Conservation (phyloP, 2,797 vertebrate genomes). For the Falco concolor region DNA sequence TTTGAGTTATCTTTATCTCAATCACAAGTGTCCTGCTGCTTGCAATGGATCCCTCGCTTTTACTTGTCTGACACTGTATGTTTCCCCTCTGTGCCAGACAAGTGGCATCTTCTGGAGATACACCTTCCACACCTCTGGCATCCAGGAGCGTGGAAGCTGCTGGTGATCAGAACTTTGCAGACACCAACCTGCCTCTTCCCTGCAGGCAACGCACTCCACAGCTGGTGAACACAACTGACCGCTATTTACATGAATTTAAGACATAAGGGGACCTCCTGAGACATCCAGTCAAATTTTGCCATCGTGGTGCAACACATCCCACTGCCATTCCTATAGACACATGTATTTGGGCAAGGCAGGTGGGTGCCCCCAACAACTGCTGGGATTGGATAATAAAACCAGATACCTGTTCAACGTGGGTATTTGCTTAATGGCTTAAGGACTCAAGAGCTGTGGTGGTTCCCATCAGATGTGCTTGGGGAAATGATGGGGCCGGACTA, state of each 20-base stretch:
- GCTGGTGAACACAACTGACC: background rate
- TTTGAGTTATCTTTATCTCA: background rate
- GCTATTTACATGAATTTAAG: background rate
- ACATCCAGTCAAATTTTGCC: background rate
- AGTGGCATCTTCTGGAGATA: background rate
- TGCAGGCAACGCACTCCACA: background rate
- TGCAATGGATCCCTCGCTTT: background rate
- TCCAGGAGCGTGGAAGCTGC: background rate
- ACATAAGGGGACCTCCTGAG: background rate
- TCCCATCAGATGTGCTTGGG: slow-evolving; percentile 1
- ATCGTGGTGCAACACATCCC: fast-evolving
- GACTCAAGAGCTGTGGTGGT: background rate
- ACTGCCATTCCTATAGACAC: background rate
- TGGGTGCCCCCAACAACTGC: background rate
- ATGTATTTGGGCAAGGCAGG: fast-evolving
- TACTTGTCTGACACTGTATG: background rate
- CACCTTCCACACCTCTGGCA: background rate
- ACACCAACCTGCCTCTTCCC: background rate
- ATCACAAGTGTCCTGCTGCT: background rate
- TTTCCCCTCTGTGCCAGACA: background rate
- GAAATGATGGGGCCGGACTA: background rate
- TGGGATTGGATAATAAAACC: background rate
- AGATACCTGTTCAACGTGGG: fast-evolving
- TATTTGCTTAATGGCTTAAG: background rate
- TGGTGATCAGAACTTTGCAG: background rate